Evolutionary conservation across 2,797 vertebrate genomes (phyloP).

Genomic region (Artibeus jamaicensis): DNA sequence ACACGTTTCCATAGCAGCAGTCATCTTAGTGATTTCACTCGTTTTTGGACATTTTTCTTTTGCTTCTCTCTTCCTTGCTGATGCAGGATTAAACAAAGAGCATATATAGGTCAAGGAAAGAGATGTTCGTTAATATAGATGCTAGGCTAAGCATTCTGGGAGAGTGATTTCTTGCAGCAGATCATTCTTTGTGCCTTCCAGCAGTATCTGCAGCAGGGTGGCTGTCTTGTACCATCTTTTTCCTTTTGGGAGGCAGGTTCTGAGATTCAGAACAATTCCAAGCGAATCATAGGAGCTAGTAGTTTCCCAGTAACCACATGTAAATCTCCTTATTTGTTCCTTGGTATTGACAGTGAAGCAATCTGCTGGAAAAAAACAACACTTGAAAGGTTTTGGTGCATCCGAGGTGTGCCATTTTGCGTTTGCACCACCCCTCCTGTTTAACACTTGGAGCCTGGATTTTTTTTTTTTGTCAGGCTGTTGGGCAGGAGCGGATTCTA

Average conservation of each 20-base stretch:
- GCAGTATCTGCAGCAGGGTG: conserved; percentile 82
- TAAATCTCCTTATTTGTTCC: conserved; percentile 69
- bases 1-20: conserved; percentile 78
- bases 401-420: conserved; percentile 73
- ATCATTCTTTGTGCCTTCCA: conserved; percentile 85
- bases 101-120: conserved; percentile 85
- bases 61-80: conserved; percentile 61
- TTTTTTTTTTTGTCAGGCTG: conserved; percentile 77
- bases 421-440: conserved; percentile 76
- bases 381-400: conserved; percentile 59
- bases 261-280: conserved; percentile 73
- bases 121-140: conserved; percentile 79
- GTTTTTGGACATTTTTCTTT: conserved; percentile 16
- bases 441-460: conserved; percentile 75
- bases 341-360: conserved; percentile 59
- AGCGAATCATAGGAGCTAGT: conserved; percentile 60
- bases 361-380: background rate
- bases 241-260: conserved; percentile 82
- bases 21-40: conserved; percentile 65
- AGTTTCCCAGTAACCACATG: conserved; percentile 61
- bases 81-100: conserved; percentile 77
- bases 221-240: conserved; percentile 79
- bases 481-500: conserved; percentile 78
- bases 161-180: conserved; percentile 81
- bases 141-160: conserved; percentile 84